phyloP scores from a whole-genome alignment of 92 coral and sea anemone species.

The Umimayanthus kanabou region DNA sequence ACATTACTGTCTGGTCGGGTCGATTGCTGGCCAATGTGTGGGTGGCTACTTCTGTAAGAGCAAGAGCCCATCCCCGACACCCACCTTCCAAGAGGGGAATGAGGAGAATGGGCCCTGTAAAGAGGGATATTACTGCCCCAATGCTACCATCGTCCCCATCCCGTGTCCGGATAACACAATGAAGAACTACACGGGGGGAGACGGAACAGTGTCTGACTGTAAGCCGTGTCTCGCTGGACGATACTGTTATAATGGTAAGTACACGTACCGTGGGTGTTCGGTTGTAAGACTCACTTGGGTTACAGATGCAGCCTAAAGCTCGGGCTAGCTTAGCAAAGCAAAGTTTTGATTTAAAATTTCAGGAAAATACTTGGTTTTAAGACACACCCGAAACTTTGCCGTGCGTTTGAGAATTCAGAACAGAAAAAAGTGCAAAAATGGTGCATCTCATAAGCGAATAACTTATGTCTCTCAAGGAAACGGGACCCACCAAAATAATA shows the following conservation, averaged over 20 bases:
- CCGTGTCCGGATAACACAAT: slow-evolving; percentile 93
- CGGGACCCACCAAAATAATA: too few relatives aligned
- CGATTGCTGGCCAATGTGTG: slow-evolving; percentile 72
- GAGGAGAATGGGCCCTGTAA: slow-evolving; percentile 93
- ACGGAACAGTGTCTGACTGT: slow-evolving; percentile 81
- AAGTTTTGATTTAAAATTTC: too few relatives aligned
- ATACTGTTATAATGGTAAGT: slow-evolving; percentile 87
- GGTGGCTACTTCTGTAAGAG: slow-evolving; percentile 96
- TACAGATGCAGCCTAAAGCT: too few relatives aligned
- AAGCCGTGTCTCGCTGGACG: slow-evolving; percentile 91
- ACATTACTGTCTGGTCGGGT: slow-evolving; percentile 86
- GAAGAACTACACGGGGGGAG: slow-evolving; percentile 93
- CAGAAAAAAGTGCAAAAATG: too few relatives aligned
- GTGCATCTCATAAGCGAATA: too few relatives aligned
- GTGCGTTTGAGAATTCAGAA: too few relatives aligned
- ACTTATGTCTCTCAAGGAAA: too few relatives aligned
- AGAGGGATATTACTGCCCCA: slow-evolving; percentile 88
- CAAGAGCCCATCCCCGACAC: slow-evolving; percentile 93
- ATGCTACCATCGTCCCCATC: slow-evolving; percentile 80
- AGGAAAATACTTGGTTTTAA: too few relatives aligned
- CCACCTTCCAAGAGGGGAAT: slow-evolving; percentile 44
- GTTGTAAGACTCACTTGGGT: too few relatives aligned
- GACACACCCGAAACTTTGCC: too few relatives aligned
- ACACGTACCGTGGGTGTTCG: too few relatives aligned
- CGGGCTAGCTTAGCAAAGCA: too few relatives aligned